A percentile compares a stretch with the other conserved stretches of the same genome.
These are phyloP conservation scores for Panzeria rudis DNA, from an alignment of 2,888 invertebrate genomes.

Conservation along the genomic window DNA sequence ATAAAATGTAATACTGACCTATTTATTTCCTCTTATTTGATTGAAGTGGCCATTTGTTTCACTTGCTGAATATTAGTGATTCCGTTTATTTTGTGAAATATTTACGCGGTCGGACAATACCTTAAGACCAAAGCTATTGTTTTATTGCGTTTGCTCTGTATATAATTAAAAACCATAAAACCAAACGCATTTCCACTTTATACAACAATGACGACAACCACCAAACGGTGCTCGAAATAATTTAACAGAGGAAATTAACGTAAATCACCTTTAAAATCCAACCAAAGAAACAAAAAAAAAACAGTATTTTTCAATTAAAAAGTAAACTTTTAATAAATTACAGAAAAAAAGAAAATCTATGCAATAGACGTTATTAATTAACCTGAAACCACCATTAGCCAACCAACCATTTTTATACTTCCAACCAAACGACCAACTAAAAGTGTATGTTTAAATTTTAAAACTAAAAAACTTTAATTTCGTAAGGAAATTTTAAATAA, in stretches of 20 bases:
- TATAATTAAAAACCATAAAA: slow-evolving; percentile 1
- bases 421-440: not conserved
- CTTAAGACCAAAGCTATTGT: not conserved
- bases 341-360: slow-evolving; percentile 25
- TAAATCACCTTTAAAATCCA: slow-evolving; percentile 13
- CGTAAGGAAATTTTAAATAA: not conserved
- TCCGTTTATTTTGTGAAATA: not conserved
- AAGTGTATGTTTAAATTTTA: not conserved
- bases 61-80: not conserved
- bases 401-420: not conserved
- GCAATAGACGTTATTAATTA: slow-evolving; percentile 38
- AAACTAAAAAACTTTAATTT: slow-evolving; percentile 11
- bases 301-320: slow-evolving; percentile 13
- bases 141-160: not conserved
- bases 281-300: not conserved
- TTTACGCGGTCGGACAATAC: not conserved
- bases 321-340: slow-evolving; percentile 1
- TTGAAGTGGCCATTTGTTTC: not conserved
- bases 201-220: not conserved
- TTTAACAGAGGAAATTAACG: slow-evolving; percentile 10
- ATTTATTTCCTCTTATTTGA: too few species aligned
- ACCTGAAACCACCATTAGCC: slow-evolving; percentile 21
- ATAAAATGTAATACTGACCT: too few species aligned
- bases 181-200: slow-evolving; percentile 9
- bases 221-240: not conserved